Evolutionary conservation across 2,888 invertebrate species (phyloP).

Genomic region (Amphiduros pacificus): DNA sequence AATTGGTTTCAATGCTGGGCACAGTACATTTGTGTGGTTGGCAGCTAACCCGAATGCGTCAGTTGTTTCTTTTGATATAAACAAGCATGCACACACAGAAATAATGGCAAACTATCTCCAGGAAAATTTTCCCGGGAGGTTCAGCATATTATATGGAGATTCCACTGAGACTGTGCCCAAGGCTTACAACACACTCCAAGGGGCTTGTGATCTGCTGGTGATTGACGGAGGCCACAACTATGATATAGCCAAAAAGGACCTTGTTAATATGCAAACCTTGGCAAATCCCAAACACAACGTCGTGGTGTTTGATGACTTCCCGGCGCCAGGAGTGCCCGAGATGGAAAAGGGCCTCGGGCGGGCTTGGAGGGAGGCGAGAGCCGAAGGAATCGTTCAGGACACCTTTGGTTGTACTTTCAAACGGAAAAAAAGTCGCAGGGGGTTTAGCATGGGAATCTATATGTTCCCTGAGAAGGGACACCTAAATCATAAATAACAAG

Average conservation of each 20-base stretch:
- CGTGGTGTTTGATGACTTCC: constrained; percentile 4
- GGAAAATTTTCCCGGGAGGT: background rate
- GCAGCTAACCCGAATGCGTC: constrained; percentile 16
- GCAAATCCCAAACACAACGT: constrained; percentile 2
- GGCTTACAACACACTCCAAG: background rate
- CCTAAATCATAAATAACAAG: too few relatives aligned
- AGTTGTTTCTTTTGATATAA: constrained; percentile 18
- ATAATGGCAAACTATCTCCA: background rate
- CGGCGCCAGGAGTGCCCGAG: background rate
- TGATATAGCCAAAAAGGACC: constrained; percentile 3
- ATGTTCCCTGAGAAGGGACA: too few relatives aligned
- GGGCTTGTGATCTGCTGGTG: background rate
- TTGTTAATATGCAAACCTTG: background rate
- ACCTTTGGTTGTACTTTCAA: background rate
- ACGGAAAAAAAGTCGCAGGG: background rate
- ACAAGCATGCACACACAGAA: background rate
- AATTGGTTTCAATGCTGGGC: constrained; percentile 23
- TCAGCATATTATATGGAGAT: constrained; percentile 6
- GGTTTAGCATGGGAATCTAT: constrained; percentile 5
- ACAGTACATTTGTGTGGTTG: constrained; percentile 21
- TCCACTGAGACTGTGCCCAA: background rate
- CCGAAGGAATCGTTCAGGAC: background rate
- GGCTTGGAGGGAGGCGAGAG: background rate
- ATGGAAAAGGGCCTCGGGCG: background rate
- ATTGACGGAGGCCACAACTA: constrained; percentile 6